Evolutionary conservation across 2,888 invertebrate genomes (phyloP).

Genomic region (Apodemia duryi): DNA sequence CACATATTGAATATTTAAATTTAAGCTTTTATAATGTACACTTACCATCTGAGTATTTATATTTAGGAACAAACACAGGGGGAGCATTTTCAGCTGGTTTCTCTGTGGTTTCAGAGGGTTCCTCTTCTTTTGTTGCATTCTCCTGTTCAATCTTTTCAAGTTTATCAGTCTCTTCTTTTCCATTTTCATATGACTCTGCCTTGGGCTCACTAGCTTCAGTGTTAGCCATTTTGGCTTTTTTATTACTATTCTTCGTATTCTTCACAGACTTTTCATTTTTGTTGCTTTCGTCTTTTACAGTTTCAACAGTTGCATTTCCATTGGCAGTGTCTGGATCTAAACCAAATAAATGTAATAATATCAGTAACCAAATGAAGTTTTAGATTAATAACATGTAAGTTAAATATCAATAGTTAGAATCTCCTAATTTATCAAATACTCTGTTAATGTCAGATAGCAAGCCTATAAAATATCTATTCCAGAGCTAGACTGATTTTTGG

Average conservation of each 20-base stretch:
- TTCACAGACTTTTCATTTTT: constrained; percentile 67
- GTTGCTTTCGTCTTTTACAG: constrained; percentile 61
- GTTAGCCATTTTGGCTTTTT: constrained; percentile 56
- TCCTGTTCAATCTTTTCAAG: constrained; percentile 57
- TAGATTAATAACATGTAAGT: constrained; percentile 3
- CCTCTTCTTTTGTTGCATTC: constrained; percentile 36
- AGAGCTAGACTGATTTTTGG: too few species aligned
- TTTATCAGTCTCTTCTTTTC: constrained; percentile 75
- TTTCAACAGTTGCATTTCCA: constrained; percentile 59
- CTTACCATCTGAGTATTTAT: constrained; percentile 64
- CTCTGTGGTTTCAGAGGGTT: constrained; percentile 21
- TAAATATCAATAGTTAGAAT: too few species aligned
- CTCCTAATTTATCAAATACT: too few species aligned
- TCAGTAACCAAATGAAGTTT: constrained; percentile 16
- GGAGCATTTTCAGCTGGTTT: constrained; percentile 31
- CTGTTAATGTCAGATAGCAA: too few species aligned
- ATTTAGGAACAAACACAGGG: constrained; percentile 59
- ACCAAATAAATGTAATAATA: constrained; percentile 5
- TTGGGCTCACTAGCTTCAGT: constrained; percentile 47
- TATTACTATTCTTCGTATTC: constrained; percentile 56
- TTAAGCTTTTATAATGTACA: background rate
- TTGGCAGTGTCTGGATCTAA: constrained; percentile 66
- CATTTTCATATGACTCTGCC: constrained; percentile 64
- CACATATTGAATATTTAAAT: too few species aligned
- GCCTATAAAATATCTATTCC: too few species aligned